These are phyloP conservation scores for Pyrrhosoma nymphula DNA, from an alignment of 2,888 invertebrate genomes.

Conservation along the genomic window DNA sequence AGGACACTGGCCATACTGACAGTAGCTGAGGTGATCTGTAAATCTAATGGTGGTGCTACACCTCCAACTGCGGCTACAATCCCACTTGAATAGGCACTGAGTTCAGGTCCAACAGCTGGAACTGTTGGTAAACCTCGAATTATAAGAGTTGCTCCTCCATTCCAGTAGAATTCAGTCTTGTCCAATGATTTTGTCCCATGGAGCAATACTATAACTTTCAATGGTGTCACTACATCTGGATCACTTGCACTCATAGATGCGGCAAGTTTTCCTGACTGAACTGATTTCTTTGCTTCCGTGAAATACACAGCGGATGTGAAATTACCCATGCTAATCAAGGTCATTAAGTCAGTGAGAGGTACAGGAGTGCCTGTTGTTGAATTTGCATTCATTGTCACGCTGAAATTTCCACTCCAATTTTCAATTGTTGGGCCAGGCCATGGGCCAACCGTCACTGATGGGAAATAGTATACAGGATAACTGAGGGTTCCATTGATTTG, in stretches of 20 bases:
- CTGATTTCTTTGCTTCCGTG: slow-evolving; percentile 53
- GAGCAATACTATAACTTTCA: slow-evolving; percentile 68
- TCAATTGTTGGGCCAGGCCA: background rate
- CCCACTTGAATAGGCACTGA: background rate
- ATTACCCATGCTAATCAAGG: background rate
- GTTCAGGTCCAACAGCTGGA: background rate
- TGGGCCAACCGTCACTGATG: background rate
- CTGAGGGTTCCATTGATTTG: slow-evolving; percentile 27
- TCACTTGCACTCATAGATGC: background rate
- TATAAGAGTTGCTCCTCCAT: slow-evolving; percentile 68
- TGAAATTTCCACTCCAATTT: slow-evolving; percentile 56
- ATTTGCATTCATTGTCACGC: background rate
- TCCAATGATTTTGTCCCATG: slow-evolving; percentile 43
- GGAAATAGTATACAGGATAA: slow-evolving; percentile 34
- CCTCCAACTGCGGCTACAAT: background rate
- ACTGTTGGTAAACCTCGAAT: background rate
- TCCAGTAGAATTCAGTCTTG: slow-evolving; percentile 63
- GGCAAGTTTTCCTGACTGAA: background rate
- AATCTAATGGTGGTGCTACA: background rate
- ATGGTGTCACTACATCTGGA: background rate
- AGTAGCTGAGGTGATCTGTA: background rate
- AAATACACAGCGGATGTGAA: slow-evolving; percentile 67
- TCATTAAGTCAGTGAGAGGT: background rate
- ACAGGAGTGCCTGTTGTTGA: background rate
- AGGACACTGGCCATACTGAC: background rate